These are phyloP conservation scores for Solenodon paradoxus DNA, from an alignment of 2,113 vertebrate genomes.

Conservation along the genomic window DNA sequence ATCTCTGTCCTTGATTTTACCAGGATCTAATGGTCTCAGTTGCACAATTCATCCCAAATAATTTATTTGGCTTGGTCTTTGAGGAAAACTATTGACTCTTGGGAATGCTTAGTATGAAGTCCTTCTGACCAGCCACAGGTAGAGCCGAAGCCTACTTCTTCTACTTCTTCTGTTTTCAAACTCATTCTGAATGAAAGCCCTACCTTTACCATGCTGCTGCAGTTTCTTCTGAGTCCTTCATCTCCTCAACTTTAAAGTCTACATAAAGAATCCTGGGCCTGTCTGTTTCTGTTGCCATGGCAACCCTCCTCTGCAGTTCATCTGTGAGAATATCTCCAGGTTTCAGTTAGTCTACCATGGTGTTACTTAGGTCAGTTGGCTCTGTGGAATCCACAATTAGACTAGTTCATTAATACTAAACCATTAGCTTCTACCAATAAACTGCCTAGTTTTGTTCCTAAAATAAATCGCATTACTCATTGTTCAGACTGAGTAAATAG, in stretches of 20 bases:
- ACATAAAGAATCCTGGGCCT: constrained; percentile 23
- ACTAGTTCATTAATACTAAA: constrained; percentile 50
- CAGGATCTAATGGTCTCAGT: background rate
- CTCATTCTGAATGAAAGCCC: constrained; percentile 7
- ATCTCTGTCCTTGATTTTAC: background rate
- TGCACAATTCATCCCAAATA: background rate
- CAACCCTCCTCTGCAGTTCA: constrained; percentile 19
- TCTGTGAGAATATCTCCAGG: constrained; percentile 17
- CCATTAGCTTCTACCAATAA: constrained; percentile 35
- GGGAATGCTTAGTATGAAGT: background rate
- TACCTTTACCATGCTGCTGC: background rate
- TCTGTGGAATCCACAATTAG: constrained; percentile 33
- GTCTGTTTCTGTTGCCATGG: constrained; percentile 37
- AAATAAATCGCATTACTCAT: constrained; percentile 25
- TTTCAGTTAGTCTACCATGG: constrained; percentile 26
- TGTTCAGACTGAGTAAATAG: constrained; percentile 33
- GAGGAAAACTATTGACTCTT: background rate
- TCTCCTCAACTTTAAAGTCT: constrained; percentile 45
- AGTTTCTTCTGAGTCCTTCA: constrained; percentile 22
- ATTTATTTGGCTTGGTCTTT: background rate
- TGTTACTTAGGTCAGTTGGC: constrained; percentile 35
- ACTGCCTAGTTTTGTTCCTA: background rate
- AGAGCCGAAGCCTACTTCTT: background rate
- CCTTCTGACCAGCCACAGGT: background rate
- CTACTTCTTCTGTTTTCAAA: constrained; percentile 18